Evolutionary conservation across 2,888 invertebrate species (phyloP), one percentile per base, ranked within the genome.

Genomic region (Drosophila flavopinicola): DNA sequence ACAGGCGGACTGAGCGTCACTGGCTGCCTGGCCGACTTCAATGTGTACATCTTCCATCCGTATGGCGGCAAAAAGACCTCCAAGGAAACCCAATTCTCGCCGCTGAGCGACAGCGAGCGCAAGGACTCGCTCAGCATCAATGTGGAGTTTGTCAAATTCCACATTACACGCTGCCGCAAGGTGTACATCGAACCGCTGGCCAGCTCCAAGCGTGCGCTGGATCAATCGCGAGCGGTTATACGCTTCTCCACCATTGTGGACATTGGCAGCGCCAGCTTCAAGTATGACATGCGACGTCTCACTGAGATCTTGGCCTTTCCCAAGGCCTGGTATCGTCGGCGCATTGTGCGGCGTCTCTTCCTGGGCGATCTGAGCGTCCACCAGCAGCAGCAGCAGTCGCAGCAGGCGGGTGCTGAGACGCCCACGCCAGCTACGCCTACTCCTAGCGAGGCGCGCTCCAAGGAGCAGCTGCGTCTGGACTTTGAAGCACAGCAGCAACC

Each of bases 301-400:
- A 96, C 98, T 0, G 99, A 99, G 92, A 98, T 99, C 87, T 92
- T 99, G 59, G 98, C 98, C 0, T 99, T 99, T 90, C 99, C 99
- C 0, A 98, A 98, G 92, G 99, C 99, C 10, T 99, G 99, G 99
- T 99, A 99, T 91, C 93, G 99, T 2, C 94, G 97, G 32, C 96
- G 96, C 75, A 97, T 99, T 85, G 98, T 99, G 24, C 93, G 98
- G 6, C 93, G 98, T 20, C 93, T 99, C 88, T 98, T 98, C 91
- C 93, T 98, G 47, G 98, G 99, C 0, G 99, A 99, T 91, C 93
- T 98, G 54, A 96, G 96, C 88, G 93, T 94, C 78, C 90, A 90
- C 0, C 80, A 85, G 20, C 85, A 78, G 24, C 80, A 83, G 10
- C 83, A 80, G 78, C 89, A 89, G 24, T 64, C 68, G 23, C 27